Conservation (phyloP, 2,797 vertebrate species). For the Sciurus vulgaris region DNA sequence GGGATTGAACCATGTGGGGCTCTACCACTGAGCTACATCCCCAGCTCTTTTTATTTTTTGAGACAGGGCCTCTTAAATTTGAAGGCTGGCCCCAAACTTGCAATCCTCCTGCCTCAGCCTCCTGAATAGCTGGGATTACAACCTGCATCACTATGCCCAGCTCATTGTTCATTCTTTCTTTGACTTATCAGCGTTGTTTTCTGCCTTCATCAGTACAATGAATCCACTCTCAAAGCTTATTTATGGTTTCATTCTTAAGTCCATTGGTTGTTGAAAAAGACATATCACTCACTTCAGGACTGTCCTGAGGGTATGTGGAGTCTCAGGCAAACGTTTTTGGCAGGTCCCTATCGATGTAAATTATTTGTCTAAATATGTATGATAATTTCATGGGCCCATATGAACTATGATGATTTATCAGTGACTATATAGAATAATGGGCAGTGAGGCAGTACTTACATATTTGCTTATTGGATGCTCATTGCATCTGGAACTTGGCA, state of each 20-base stretch:
- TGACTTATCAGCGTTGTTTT: background rate
- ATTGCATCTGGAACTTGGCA: too few relatives aligned
- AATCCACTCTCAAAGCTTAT: background rate
- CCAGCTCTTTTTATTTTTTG: background rate
- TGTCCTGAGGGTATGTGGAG: background rate
- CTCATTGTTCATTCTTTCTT: background rate
- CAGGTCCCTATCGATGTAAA: background rate
- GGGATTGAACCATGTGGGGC: background rate
- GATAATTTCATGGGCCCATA: background rate
- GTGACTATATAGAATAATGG: background rate
- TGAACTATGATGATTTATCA: background rate
- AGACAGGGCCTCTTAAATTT: background rate
- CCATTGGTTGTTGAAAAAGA: background rate
- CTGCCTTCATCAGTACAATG: background rate
- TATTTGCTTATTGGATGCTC: background rate
- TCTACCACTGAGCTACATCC: too few relatives aligned
- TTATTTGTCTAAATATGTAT: slow-evolving; percentile 3
- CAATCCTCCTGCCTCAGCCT: background rate
- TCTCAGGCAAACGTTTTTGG: background rate
- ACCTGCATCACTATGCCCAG: background rate
- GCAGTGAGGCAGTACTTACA: background rate
- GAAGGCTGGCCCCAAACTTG: background rate
- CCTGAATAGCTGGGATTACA: background rate
- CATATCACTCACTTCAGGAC: background rate
- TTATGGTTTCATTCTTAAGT: background rate